Percentiles rank a stretch among this genome's conserved stretches.
phyloP scores from a whole-genome alignment of 2,888 invertebrate genomes.

The Clunio marinus region DNA sequence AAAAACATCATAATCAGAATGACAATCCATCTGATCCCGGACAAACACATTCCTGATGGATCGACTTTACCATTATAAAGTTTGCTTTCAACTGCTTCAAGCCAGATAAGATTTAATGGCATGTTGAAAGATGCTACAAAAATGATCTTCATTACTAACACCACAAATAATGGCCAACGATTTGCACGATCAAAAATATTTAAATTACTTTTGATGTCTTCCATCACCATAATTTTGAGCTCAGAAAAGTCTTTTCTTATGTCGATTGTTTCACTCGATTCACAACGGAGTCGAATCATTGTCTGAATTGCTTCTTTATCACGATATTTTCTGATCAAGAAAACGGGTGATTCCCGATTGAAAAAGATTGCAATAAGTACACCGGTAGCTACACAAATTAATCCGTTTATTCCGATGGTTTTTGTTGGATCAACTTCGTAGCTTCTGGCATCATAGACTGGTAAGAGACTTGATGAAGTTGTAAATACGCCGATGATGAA shows the following conservation, averaged over 20 bases:
- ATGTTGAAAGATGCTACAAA: constrained; percentile 37
- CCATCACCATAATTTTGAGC: constrained; percentile 35
- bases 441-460: background rate
- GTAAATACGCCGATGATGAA: constrained; percentile 16
- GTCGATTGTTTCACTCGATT: constrained; percentile 34
- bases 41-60: background rate
- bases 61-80: constrained; percentile 17
- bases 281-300: constrained; percentile 35
- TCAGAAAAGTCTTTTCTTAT: constrained; percentile 39
- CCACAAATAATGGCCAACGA: constrained; percentile 32
- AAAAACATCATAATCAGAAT: background rate
- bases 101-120: constrained; percentile 32
- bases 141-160: background rate
- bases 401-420: constrained; percentile 33
- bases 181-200: constrained; percentile 20
- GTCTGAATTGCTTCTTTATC: constrained; percentile 38
- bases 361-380: constrained; percentile 27
- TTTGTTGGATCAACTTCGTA: constrained; percentile 31
- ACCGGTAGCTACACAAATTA: constrained; percentile 31
- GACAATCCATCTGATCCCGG: background rate
- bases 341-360: constrained; percentile 39
- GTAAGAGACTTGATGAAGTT: background rate
- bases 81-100: constrained; percentile 25
- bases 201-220: constrained; percentile 23
- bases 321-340: constrained; percentile 11